Evolutionary conservation across 2,888 invertebrate species (phyloP).

Genomic region (Chrysolina americana): DNA sequence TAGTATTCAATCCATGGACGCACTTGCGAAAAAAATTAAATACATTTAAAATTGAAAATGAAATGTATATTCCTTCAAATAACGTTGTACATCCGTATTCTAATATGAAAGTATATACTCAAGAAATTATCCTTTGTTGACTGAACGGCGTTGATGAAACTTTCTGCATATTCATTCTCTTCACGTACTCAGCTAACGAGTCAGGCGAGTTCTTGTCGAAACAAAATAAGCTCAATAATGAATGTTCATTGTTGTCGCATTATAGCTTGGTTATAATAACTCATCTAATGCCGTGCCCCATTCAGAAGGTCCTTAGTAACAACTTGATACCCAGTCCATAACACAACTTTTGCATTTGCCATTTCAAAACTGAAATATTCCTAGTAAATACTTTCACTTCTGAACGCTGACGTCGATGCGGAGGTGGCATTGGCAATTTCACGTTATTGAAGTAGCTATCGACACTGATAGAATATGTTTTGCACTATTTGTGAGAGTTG

Average conservation of each 20-base stretch:
- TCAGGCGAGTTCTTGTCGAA: neutral
- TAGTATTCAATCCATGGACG: no score
- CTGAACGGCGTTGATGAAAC: neutral
- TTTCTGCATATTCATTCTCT: neutral
- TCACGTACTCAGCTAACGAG: neutral
- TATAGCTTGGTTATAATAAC: neutral
- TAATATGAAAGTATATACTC: neutral
- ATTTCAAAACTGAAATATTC: slow-evolving; percentile 34
- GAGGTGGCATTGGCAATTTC: neutral
- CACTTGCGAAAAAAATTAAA: no score
- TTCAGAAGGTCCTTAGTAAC: slow-evolving; percentile 3
- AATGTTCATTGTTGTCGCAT: slow-evolving; percentile 8
- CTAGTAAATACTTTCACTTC: slow-evolving; percentile 34
- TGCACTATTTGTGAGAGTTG: no score
- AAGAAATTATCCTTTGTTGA: neutral
- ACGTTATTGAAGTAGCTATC: neutral
- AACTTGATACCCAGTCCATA: neutral
- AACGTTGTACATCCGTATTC: no score
- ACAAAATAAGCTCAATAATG: neutral
- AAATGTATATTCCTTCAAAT: no score
- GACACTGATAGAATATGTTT: neutral
- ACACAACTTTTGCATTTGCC: slow-evolving; percentile 36
- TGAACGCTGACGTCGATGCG: neutral
- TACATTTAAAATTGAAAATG: no score
- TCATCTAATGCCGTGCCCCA: slow-evolving; percentile 1